phyloP scores from a whole-genome alignment of 2,888 invertebrate genomes.

The Athalia cordata region DNA sequence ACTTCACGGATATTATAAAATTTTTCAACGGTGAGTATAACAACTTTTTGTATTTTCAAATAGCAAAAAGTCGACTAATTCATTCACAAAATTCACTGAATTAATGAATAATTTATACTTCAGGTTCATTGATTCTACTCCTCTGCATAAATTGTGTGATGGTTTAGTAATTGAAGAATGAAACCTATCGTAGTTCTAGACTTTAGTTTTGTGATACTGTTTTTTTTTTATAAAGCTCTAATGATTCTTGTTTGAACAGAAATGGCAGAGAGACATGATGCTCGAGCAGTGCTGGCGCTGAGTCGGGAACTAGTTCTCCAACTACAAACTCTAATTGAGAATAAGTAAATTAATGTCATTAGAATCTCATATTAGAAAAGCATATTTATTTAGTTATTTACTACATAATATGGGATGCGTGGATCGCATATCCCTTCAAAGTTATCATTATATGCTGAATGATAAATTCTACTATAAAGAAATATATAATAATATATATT shows the following conservation, averaged over 20 bases:
- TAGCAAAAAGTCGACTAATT: slow-evolving; percentile 9
- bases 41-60: not conserved
- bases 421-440: slow-evolving; percentile 45
- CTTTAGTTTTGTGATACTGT: too few species aligned
- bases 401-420: slow-evolving; percentile 41
- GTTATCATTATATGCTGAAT: slow-evolving; percentile 35
- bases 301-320: slow-evolving; percentile 91
- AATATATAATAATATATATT: slow-evolving; percentile 8
- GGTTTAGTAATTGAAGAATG: too few species aligned
- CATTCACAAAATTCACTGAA: not conserved
- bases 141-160: too few species aligned
- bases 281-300: slow-evolving; percentile 85
- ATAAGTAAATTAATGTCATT: slow-evolving; percentile 75
- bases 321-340: slow-evolving; percentile 93
- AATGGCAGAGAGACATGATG: slow-evolving; percentile 97
- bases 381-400: slow-evolving; percentile 45
- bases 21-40: slow-evolving; percentile 92
- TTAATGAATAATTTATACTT: not conserved
- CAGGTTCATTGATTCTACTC: too few species aligned
- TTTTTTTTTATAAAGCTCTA: not conserved
- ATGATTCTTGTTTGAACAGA: slow-evolving; percentile 78
- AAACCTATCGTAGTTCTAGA: too few species aligned
- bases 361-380: slow-evolving; percentile 31
- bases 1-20: slow-evolving; percentile 98
- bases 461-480: slow-evolving; percentile 28